Base-by-base conservation (phyloP, 1,140 invertebrate genomes). In the Drosophila chauvacae region DNA sequence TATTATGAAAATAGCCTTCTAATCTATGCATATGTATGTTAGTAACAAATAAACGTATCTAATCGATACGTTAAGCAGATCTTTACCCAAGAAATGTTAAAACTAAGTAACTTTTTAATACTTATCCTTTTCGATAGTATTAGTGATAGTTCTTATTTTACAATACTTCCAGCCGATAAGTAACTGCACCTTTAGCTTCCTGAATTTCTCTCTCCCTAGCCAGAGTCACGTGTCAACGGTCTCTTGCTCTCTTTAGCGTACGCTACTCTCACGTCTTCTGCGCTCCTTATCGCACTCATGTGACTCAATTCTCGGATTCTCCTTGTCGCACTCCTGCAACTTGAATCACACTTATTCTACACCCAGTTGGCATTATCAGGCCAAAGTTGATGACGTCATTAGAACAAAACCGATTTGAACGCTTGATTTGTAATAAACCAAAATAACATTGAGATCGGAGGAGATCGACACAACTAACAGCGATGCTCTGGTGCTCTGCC, bases 231-330 rank as follows among this genome's bases (percentile, higher is more conserved):
- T 56, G 35, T 56, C 48, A 50, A n/a, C 48, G 26, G 9, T 20
- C 4, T 23, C 7, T 20, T 20, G 18, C 51, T 55, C 53, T 23
- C 7, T 23, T 5, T 6, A 10, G 4, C 51, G 18, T 23, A 37
- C 7, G 44, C 33, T 23, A 11, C 35, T 39, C 20, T 16, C 20
- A 10, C 53, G 14, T 39, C 35, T 56, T 56, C 20, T 7, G 5
- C 9, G 20, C 56, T 28, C 51, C 59, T 68, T 72, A 48, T 71
- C 63, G n/a, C 35, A 44, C 45, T 72, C 69, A 72, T 72, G 69
- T 72, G 69, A 72, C 69, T 72, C 42, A 42, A 26, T 65, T 53
- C 33, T 53, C 53, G 35, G 53, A 23, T 41, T 56, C 53, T 56
- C 53, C 35, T 56, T 39, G 53, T 56, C 53, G 53, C 53, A 56